Base-by-base conservation (phyloP, 1,140 invertebrate genomes). In the Manduca sexta region DNA sequence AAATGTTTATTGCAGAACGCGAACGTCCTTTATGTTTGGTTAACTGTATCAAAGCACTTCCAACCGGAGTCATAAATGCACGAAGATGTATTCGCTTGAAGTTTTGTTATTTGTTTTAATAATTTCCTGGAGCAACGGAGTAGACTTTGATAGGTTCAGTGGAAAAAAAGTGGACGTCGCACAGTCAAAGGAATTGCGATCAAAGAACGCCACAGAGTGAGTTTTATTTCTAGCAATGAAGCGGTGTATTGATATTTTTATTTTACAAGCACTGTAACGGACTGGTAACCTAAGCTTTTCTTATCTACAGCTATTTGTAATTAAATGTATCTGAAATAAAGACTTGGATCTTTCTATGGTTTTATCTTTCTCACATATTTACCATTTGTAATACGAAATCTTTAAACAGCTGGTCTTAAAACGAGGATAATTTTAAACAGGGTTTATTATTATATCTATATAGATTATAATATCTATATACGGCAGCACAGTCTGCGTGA, bases 21-120 rank as follows among this genome's bases (percentile, higher is more conserved):
- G 1, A 26, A 8, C 1, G 3, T 13, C 10, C 11, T 11, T 13
- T 8, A 13, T 38, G 21, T 15, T 38, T 50, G 43, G 31, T 30
- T 13, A 33, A 34, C 15, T 49, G 33, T 44, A 37, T 38, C 48
- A 38, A 44, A 50, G 33, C 33, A 3, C 17, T 11, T 26, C 21
- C 34, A 3, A 33, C 15, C 8, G 18, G 35, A 31, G 40, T 38
- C 40, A 40, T 44, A 13, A 14, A 43, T 44, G 12, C 17, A 47
- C n/a, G n/a, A 68, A 52, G 60, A 71, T 71, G 68, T 58, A 64
- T 53, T 59, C 45, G 62, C 55, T 57, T 42, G 43, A 47, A 18
- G 38, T 64, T 62, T 56, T 59, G 43, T 48, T 69, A 53, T 63
- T 65, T 50, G 47, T 58, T 15, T 55, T 38, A 21, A 48, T 64